These are phyloP conservation scores for Hemiprocne comata DNA, from an alignment of 2,113 vertebrate genomes.

Conservation along the genomic window DNA sequence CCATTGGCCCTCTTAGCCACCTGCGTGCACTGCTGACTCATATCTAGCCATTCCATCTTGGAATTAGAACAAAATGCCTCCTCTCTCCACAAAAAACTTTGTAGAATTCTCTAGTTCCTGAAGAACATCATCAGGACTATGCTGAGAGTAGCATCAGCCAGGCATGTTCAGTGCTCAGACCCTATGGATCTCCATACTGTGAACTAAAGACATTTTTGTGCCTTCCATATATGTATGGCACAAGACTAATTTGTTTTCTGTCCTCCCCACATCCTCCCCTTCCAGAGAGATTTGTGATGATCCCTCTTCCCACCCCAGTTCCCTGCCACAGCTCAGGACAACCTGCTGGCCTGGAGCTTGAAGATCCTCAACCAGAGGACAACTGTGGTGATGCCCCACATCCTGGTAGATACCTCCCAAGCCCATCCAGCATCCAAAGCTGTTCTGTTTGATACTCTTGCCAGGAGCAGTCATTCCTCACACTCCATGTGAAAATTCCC, in stretches of 20 bases:
- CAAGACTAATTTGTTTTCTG: background rate
- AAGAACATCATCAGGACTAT: background rate
- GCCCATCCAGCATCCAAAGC: background rate
- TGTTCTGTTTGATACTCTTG: background rate
- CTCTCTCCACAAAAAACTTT: background rate
- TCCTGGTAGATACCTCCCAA: background rate
- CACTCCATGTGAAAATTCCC: background rate
- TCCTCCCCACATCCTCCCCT: background rate
- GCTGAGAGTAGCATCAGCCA: background rate
- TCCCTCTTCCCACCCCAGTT: background rate
- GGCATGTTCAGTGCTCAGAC: background rate
- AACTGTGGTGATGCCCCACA: background rate
- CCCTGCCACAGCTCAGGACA: background rate
- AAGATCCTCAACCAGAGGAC: background rate
- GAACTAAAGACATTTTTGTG: background rate
- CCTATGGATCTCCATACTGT: background rate
- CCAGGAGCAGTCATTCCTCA: background rate
- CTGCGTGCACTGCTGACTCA: too few species aligned
- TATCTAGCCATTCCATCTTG: too few species aligned
- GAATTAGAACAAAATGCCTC: background rate
- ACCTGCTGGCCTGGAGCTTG: background rate
- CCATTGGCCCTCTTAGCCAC: too few species aligned
- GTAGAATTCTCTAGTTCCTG: background rate
- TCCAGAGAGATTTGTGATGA: background rate
- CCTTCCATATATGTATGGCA: background rate